Percentiles rank a stretch among this genome's conserved stretches.
These are phyloP conservation scores for Jordanella pulchra DNA, from an alignment of 2,797 vertebrate species.

Conservation along the genomic window DNA sequence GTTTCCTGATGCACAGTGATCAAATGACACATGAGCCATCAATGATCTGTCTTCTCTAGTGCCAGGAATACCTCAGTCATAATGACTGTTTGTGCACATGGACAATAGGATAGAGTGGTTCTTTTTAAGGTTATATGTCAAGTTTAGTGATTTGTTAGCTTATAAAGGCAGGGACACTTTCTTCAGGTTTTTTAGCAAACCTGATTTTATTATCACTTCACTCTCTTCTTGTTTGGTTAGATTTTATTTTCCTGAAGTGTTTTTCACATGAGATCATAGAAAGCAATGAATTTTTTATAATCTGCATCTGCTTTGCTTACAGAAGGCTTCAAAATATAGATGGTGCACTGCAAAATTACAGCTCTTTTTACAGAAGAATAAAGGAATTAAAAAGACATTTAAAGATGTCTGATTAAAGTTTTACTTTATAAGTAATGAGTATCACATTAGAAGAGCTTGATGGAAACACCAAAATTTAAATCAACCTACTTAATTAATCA, in stretches of 20 bases:
- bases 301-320: slow-evolving; percentile 1
- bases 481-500: too few relatives aligned
- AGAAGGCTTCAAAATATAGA: not conserved
- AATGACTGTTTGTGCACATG: not conserved
- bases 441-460: too few relatives aligned
- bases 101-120: not conserved
- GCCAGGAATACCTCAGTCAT: slow-evolving; percentile 11
- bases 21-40: slow-evolving; percentile 24
- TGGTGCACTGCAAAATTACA: not conserved
- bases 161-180: not conserved
- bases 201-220: slow-evolving; percentile 3
- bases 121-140: not conserved
- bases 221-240: slow-evolving; percentile 17
- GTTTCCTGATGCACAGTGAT: slow-evolving; percentile 30
- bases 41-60: not conserved
- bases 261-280: slow-evolving; percentile 6
- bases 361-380: not conserved
- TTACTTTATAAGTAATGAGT: too few relatives aligned
- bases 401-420: too few relatives aligned
- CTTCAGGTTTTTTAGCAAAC: not conserved
- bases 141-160: not conserved
- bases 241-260: slow-evolving; percentile 10
- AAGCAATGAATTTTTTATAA: slow-evolving; percentile 7
- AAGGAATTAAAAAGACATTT: not conserved
- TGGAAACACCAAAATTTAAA: too few relatives aligned